phyloP scores from a whole-genome alignment of 1,140 invertebrate species.

The Penaeus vannamei region DNA sequence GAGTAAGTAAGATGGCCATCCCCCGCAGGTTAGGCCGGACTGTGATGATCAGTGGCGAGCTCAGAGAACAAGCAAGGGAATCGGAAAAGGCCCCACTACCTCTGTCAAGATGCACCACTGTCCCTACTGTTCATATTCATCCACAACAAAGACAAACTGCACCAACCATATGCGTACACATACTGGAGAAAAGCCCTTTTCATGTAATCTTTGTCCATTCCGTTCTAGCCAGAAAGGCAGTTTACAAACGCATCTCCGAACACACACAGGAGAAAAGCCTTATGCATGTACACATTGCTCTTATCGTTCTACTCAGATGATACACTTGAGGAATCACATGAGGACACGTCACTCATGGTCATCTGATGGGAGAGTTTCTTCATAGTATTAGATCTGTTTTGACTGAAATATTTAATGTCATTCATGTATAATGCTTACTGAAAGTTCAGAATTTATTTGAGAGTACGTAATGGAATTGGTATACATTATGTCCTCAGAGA shows the following conservation, averaged over 20 bases:
- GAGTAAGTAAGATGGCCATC: constrained; percentile 38
- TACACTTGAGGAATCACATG: constrained; percentile 46
- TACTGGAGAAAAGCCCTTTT: constrained; percentile 45
- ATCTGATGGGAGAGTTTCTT: constrained; percentile 7
- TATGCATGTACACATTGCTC: constrained; percentile 38
- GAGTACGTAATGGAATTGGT: too few relatives aligned
- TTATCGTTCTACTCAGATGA: constrained; percentile 48
- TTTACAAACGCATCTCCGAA: constrained; percentile 38
- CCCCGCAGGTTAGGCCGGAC: constrained; percentile 40
- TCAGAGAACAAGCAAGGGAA: constrained; percentile 20
- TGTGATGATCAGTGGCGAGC: constrained; percentile 26
- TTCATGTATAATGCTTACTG: background rate
- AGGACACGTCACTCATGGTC: constrained; percentile 22
- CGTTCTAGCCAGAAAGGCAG: constrained; percentile 51
- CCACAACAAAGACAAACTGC: constrained; percentile 38
- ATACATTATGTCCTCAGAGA: too few relatives aligned
- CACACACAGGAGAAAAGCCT: constrained; percentile 49
- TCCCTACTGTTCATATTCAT: constrained; percentile 45
- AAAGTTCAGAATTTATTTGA: background rate
- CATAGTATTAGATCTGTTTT: background rate
- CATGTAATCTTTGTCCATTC: constrained; percentile 38
- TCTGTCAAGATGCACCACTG: constrained; percentile 44
- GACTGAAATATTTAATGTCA: background rate
- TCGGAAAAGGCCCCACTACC: constrained; percentile 14
- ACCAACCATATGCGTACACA: constrained; percentile 49